A percentile compares a stretch with the other conserved stretches of the same genome.
These are phyloP conservation scores for Drosophila melanogaster DNA, from an alignment of 1,140 invertebrate species.

Conservation along the genomic window DNA sequence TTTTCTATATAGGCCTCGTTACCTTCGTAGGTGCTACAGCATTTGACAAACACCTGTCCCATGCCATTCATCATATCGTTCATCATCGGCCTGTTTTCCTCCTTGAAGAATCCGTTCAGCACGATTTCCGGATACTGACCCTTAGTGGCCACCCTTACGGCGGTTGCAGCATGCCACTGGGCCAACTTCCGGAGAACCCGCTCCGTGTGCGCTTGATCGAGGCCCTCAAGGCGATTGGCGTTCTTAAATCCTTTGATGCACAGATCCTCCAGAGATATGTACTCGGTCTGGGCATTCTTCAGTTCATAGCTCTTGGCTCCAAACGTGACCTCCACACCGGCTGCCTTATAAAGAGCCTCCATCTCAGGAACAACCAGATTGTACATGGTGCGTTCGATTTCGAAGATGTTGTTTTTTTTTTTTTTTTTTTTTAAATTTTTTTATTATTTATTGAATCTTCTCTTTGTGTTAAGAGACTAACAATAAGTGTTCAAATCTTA, in stretches of 20 bases:
- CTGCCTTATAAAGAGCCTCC: conserved; percentile 77
- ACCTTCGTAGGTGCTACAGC: conserved; percentile 43
- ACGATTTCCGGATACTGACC: conserved; percentile 62
- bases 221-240: conserved; percentile 85
- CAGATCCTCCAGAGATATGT: conserved; percentile 86
- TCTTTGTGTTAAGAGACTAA: too few species aligned
- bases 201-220: conserved; percentile 85
- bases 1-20: conserved; percentile 58
- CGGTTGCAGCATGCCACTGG: conserved; percentile 86
- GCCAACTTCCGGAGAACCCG: conserved; percentile 85
- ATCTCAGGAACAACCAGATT: conserved; percentile 57
- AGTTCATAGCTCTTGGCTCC: conserved; percentile 56
- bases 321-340: conserved; percentile 53
- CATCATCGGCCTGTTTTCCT: conserved; percentile 40
- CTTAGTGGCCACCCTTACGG: conserved; percentile 84
- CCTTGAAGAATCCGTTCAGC: conserved; percentile 46
- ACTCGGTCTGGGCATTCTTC: conserved; percentile 21
- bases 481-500: too few species aligned
- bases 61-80: conserved; percentile 41
- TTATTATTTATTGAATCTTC: too few species aligned
- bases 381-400: conserved; percentile 58
- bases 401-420: conserved; percentile 62
- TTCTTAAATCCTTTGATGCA: conserved; percentile 79
- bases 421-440: too few species aligned
- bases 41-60: conserved; percentile 35